phyloP scores from a whole-genome alignment of 2,113 vertebrate genomes.

The Alethe castanea region DNA sequence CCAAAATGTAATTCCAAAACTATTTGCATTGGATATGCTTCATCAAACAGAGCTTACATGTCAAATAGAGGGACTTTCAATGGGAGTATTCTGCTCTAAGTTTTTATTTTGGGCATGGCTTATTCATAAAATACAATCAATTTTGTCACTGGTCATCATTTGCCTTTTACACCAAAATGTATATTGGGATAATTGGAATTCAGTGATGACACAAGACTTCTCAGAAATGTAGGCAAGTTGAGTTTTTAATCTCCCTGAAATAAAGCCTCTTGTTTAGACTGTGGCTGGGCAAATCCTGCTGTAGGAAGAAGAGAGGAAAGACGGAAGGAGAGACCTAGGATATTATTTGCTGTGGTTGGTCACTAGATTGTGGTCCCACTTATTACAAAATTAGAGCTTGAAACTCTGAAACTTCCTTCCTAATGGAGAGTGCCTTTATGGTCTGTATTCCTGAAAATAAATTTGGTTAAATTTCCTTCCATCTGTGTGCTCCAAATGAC shows the following conservation, averaged over 20 bases:
- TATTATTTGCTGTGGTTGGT: background rate
- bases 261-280: background rate
- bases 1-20: background rate
- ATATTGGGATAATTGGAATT: background rate
- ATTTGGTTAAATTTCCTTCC: background rate
- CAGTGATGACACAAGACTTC: background rate
- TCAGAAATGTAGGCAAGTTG: background rate
- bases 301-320: background rate
- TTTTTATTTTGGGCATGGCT: background rate
- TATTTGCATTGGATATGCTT: background rate
- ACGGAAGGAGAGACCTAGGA: background rate
- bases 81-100: background rate
- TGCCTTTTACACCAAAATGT: background rate
- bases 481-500: conserved; percentile 9
- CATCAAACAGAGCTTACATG: background rate
- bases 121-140: background rate
- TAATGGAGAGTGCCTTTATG: background rate
- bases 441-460: background rate
- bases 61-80: background rate
- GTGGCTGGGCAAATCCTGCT: background rate
- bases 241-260: background rate
- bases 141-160: background rate
- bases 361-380: background rate
- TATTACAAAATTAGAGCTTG: background rate
- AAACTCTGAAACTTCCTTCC: background rate